These are phyloP conservation scores for Thecophora atra DNA, from an alignment of 2,888 invertebrate species.

Conservation along the genomic window DNA sequence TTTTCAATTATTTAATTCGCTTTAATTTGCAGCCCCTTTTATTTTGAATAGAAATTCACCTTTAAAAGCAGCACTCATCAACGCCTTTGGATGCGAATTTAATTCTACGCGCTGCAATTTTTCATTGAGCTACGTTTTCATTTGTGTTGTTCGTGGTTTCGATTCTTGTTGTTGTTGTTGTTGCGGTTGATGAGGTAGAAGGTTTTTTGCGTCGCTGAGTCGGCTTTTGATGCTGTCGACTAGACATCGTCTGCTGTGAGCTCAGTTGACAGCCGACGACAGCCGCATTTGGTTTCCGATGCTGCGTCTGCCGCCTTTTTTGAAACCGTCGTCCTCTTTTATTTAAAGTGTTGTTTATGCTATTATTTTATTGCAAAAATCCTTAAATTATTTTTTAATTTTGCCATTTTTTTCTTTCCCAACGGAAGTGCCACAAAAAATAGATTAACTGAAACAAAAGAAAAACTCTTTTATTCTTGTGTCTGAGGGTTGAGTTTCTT, in stretches of 20 bases:
- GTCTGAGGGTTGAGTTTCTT: not conserved
- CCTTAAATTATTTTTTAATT: slow-evolving; percentile 23
- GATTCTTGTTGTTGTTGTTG: not conserved
- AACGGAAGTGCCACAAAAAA: not conserved
- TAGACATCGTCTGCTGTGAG: slow-evolving; percentile 13
- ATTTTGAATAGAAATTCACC: not conserved
- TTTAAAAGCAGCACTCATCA: not conserved
- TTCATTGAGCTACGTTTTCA: not conserved
- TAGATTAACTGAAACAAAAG: slow-evolving; percentile 3
- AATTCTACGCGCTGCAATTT: not conserved
- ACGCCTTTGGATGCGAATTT: slow-evolving; percentile 11
- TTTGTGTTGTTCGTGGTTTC: not conserved
- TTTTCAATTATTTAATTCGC: slow-evolving; percentile 44
- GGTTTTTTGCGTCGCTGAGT: not conserved
- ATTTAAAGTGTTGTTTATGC: too few species aligned
- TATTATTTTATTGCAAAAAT: slow-evolving; percentile 7
- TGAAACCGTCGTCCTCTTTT: not conserved
- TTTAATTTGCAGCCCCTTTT: slow-evolving; percentile 32
- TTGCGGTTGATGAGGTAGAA: not conserved
- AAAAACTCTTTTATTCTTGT: not conserved
- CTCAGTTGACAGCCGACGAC: slow-evolving; percentile 16
- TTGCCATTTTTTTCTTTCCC: not conserved
- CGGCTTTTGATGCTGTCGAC: slow-evolving; percentile 9
- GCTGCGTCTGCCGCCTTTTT: not conserved
- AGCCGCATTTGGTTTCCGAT: not conserved